Base-by-base conservation (phyloP, 2,888 invertebrate species). In the Pandemis heparana region DNA sequence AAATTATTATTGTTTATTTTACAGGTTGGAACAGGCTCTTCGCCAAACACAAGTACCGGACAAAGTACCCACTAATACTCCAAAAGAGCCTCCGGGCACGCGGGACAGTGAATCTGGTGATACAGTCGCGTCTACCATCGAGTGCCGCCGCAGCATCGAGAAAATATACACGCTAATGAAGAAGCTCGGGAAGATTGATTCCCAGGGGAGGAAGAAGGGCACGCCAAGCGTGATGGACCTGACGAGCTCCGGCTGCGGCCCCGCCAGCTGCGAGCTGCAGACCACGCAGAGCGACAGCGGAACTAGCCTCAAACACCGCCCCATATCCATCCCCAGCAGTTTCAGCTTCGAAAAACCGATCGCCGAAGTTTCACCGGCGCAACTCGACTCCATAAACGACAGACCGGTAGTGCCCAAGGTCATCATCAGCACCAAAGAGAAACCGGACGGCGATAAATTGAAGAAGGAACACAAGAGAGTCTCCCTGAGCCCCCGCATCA, bases 81-180 rank as follows among this genome's bases (percentile, higher is more conserved):
- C 80, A 14, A 80, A 77, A 56, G 72, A 71, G n/a, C 48, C 75
- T 43, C 46, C 70, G 38, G 14, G 18, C 8, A 7, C 51, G n/a
- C 75, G 12, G 23, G 14, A 78, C 48, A 77, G 69, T 51, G 65
- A 72, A 41, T 78, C 79, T 14, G 7, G 73, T 6, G 88, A 85
- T 74, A 85, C 84, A 75, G 16, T 67, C 0, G 76, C 78, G 2
- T 75, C 84, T 12, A 76, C 88, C 7, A 68, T 87, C 5, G 89
- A 91, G 79, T 92, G 90, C 73, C 87, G 88, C 77, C 89, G 89
- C 79, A 92, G 90, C 78, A 92, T 94, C 71, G 90, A 92, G 64
- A 90, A 91, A 83, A 85, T 94, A 76, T 93, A 92, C 76, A 82
- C 85, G 75, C 84, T 94, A 61, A 89, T 94, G 79, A 90, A 88